Evolutionary conservation across 2,888 invertebrate species (phyloP).

Genomic region (Dyspetes luteomarginatus): DNA sequence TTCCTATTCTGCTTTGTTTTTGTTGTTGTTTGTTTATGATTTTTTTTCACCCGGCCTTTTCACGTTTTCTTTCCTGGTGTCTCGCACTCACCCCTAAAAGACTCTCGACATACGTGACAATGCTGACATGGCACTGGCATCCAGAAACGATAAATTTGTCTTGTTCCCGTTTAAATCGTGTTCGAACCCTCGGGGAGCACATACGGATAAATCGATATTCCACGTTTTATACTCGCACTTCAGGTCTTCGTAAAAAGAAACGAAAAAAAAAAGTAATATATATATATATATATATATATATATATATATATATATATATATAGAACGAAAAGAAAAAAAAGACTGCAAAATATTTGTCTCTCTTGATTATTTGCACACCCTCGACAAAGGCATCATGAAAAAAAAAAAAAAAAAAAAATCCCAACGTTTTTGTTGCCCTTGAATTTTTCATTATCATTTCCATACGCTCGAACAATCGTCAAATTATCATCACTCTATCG

Average conservation of each 20-base stretch:
- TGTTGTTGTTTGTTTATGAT: slow-evolving; percentile 1
- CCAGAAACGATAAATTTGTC: slow-evolving; percentile 67
- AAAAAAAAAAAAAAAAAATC: too few species aligned
- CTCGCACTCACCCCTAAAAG: slow-evolving; percentile 69
- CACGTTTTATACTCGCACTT: slow-evolving; percentile 49
- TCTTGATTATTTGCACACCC: slow-evolving; percentile 47
- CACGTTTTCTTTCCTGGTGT: slow-evolving; percentile 6
- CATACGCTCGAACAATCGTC: slow-evolving; percentile 57
- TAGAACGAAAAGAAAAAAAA: slow-evolving; percentile 24
- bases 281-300: too few species aligned
- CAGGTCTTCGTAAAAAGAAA: slow-evolving; percentile 55
- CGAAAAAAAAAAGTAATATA: slow-evolving; percentile 21
- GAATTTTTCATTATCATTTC: slow-evolving; percentile 41
- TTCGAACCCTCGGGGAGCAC: slow-evolving; percentile 27
- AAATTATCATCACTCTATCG: slow-evolving; percentile 49
- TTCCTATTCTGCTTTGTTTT: slow-evolving; percentile 29
- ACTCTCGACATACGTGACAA: slow-evolving; percentile 77
- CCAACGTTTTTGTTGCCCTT: slow-evolving; percentile 36
- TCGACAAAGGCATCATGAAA: slow-evolving; percentile 31
- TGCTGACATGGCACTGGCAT: slow-evolving; percentile 82
- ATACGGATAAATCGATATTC: background rate
- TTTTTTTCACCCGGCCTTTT: background rate
- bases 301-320: too few species aligned
- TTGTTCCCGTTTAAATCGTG: slow-evolving; percentile 15
- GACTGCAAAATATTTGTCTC: slow-evolving; percentile 39